Base-by-base conservation (phyloP, 1,140 invertebrate species). In the Trichoplusia ni region DNA sequence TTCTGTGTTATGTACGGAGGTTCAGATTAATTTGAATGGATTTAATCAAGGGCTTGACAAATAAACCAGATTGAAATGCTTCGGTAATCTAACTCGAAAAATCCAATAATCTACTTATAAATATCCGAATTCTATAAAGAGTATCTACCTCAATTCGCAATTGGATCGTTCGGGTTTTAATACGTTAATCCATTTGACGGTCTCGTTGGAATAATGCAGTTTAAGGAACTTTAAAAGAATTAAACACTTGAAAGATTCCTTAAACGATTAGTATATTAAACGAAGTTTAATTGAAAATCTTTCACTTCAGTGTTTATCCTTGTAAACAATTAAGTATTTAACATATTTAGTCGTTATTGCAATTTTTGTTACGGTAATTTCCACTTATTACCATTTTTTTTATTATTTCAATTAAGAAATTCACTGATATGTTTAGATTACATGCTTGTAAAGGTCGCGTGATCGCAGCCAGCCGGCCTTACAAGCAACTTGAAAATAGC, bases 11-110 rank as follows among this genome's bases (percentile, higher is more conserved):
- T n/a, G n/a, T n/a, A n/a, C n/a, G n/a, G n/a, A n/a, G n/a, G n/a
- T n/a, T n/a, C n/a, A n/a, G n/a, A n/a, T n/a, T n/a, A n/a, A 23
- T 44, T 47, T 46, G 13, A 18, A 47, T 23, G 40, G 40, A 47
- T 60, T 33, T 35, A 35, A 60, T 37, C 40, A 60, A 47, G 25
- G 46, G 42, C 16, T 25, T 47, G 29, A 13, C 29, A 60, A 47
- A 60, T 60, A 37, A 46, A 35, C 31, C 29, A 42, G 31, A 46
- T 35, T 60, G 42, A 60, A 42, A 47, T 31, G 38, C 38, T 42
- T 59, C 44, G 21, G 4, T 38, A 33, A 59, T 38, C 51, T 14
- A 56, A 56, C 38, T 56, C 40, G 51, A n/a, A 54, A 54, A 29
- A 42, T 16, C 54, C 23, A 44, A 14, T n/a, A 59, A 21, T 59